Base-by-base conservation (phyloP, 2,888 invertebrate genomes). In the Phortica magna region DNA sequence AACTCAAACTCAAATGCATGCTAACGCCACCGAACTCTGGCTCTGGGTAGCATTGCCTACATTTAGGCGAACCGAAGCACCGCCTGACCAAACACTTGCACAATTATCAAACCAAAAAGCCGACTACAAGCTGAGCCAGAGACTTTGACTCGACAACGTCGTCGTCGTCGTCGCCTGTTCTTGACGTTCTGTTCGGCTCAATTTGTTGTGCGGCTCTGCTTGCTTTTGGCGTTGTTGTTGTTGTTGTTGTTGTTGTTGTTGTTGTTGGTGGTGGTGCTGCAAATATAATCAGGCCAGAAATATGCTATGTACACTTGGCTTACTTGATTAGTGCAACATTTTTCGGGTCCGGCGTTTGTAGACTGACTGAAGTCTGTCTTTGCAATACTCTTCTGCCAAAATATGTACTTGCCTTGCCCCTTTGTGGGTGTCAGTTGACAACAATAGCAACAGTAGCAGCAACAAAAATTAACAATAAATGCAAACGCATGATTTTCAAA, bases 281-380 rank as follows among this genome's bases (percentile, higher is more conserved):
- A 84, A 83, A 82, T 82, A 85, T 85, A 85, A 87, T 84, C 86
- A 81, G 84, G 74, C 83, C 76, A 80, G 74, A 83, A 85, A 87
- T 83, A 83, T 82, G 83, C 83, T 81, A 80, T 80, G 83, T 80
- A 22, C 75, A 80, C 83, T 82, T 82, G 84, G 85, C 82, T 85
- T 83, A 81, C 84, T 87, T 87, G 87, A 85, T 87, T 85, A 85
- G 84, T 82, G 79, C 79, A 41, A 55, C 57, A 72, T 70, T 53
- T 22, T 41, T 22, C 39, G 22, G 53, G 41, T 61, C 55, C 71
- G 55, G 61, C 61, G 1, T 9, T 2, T 14, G 48, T 31, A 61
- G 22, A 19, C 61, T 61, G 14, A 48, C 9, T 14, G 14, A 48
- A 48, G 48, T 48, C 48, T 9, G 9, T 61, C 17, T 22, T 22